Percentiles rank a stretch among this genome's conserved stretches.
These are phyloP conservation scores for Porites lutea DNA, from an alignment of 64 coral and sea anemone genomes.

Conservation along the genomic window DNA sequence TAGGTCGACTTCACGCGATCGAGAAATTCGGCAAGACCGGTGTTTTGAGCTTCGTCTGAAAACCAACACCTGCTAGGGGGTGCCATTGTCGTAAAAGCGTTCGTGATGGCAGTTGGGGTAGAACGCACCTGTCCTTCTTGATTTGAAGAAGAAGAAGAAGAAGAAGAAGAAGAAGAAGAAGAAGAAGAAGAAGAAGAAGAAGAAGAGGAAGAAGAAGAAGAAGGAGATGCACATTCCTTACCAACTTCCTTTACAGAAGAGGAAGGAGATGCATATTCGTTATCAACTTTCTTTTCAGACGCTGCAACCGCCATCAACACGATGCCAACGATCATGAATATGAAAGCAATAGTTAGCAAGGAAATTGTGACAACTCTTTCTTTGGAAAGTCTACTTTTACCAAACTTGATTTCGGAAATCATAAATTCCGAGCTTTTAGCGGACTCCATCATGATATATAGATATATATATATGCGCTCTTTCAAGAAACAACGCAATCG, in stretches of 20 bases:
- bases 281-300: neutral
- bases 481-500: no score
- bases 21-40: slow-evolving; percentile 72
- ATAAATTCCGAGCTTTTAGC: neutral
- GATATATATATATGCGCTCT: no score
- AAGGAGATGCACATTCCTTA: no score
- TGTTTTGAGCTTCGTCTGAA: slow-evolving; percentile 69
- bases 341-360: slow-evolving; percentile 8
- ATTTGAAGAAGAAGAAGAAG: no score
- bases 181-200: no score
- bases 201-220: no score
- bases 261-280: neutral
- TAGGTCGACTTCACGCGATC: slow-evolving; percentile 55
- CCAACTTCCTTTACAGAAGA: no score
- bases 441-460: slow-evolving; percentile 4
- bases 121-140: no score
- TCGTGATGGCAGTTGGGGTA: no score
- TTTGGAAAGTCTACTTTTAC: neutral
- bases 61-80: slow-evolving; percentile 25
- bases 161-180: no score
- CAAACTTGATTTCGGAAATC: neutral
- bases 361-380: slow-evolving; percentile 31
- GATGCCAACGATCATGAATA: slow-evolving; percentile 67
- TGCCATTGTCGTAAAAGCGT: neutral
- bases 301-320: slow-evolving; percentile 58